phyloP scores from a whole-genome alignment of 2,113 vertebrate genomes.

The Ctenomys sociabilis region DNA sequence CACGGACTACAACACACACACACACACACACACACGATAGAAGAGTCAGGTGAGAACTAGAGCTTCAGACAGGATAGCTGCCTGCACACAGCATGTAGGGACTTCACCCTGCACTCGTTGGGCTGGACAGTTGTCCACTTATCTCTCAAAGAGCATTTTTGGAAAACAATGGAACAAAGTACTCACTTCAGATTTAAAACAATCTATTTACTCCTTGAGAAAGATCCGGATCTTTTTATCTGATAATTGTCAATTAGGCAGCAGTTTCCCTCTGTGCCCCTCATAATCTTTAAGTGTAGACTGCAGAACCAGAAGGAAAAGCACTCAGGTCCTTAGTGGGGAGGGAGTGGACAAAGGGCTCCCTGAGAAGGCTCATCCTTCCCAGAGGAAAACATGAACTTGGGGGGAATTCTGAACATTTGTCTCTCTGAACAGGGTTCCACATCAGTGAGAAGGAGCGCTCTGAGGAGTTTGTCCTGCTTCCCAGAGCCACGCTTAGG shows the following conservation, averaged over 20 bases:
- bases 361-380: accelerated
- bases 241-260: neutral
- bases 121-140: neutral
- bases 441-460: neutral
- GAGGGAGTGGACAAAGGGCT: accelerated
- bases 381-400: neutral
- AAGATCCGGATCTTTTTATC: neutral
- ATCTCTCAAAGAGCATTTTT: neutral
- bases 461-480: neutral
- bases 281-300: accelerated
- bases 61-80: accelerated
- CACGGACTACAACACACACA: no score
- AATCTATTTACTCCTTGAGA: neutral
- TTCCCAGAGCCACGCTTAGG: neutral
- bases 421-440: neutral
- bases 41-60: neutral
- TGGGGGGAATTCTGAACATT: neutral
- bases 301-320: neutral
- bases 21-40: neutral
- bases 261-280: neutral
- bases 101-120: accelerated
- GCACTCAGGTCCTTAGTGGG: accelerated
- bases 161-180: neutral
- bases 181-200: neutral
- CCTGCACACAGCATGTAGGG: neutral